A percentile compares a stretch with the other conserved stretches of the same genome.
Evolutionary conservation across 2,113 vertebrate genomes (phyloP).

Genomic region (Psilopogon haemacephalus): DNA sequence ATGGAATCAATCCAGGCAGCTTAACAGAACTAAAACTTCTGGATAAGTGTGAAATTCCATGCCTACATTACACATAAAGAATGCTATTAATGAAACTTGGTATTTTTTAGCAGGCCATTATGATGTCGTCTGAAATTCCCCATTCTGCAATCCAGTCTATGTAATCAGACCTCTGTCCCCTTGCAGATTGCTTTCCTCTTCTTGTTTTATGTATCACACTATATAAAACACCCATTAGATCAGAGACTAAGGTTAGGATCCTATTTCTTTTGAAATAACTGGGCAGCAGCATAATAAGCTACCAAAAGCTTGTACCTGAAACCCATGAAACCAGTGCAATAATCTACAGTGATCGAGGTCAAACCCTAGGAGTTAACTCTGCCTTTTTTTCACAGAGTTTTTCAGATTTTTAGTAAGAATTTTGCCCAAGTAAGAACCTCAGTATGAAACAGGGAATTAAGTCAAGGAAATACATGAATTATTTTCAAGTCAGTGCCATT

Average conservation of each 20-base stretch:
- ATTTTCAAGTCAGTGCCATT: background rate
- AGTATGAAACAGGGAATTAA: constrained; percentile 42
- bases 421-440: background rate
- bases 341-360: background rate
- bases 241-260: constrained; percentile 36
- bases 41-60: background rate
- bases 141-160: background rate
- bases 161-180: constrained; percentile 52
- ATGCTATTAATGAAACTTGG: constrained; percentile 43
- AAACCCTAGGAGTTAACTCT: background rate
- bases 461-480: constrained; percentile 42
- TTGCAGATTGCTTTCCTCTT: constrained; percentile 32
- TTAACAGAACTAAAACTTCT: background rate
- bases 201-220: constrained; percentile 46
- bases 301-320: constrained; percentile 28
- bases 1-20: background rate
- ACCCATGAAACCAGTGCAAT: background rate
- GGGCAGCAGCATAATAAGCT: background rate
- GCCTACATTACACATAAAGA: constrained; percentile 50
- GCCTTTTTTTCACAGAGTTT: background rate
- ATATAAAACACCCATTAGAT: constrained; percentile 41
- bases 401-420: background rate
- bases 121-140: background rate
- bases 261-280: constrained; percentile 42
- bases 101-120: constrained; percentile 57